phyloP scores from a whole-genome alignment of 2,888 invertebrate species.

The Pantelozetes paolii region DNA sequence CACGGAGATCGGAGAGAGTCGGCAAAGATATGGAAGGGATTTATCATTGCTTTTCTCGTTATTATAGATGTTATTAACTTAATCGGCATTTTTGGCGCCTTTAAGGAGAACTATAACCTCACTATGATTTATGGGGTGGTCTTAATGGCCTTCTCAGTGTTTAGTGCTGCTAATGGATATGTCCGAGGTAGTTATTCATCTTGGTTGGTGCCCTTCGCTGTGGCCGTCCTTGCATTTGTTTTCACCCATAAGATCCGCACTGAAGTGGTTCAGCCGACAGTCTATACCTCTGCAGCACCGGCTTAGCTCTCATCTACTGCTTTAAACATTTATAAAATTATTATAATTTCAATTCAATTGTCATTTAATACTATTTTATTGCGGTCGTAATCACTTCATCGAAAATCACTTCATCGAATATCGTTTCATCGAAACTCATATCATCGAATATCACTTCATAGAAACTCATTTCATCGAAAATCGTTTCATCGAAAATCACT shows the following conservation, averaged over 20 bases:
- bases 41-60: conserved; percentile 29
- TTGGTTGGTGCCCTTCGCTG: conserved; percentile 33
- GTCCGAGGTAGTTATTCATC: conserved; percentile 33
- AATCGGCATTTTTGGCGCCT: conserved; percentile 20
- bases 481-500: too few species aligned
- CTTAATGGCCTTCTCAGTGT: conserved; percentile 14
- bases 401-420: too few species aligned
- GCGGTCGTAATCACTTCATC: too few species aligned
- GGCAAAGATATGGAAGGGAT: conserved; percentile 21
- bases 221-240: neutral
- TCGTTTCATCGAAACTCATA: too few species aligned
- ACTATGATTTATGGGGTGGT: neutral
- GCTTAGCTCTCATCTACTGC: neutral
- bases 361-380: too few species aligned
- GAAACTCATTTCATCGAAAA: too few species aligned
- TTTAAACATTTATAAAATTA: neutral
- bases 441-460: too few species aligned
- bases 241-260: conserved; percentile 11
- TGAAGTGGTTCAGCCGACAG: neutral
- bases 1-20: neutral
- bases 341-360: neutral
- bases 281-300: neutral
- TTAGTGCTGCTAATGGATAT: neutral
- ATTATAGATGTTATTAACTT: conserved; percentile 12
- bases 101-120: conserved; percentile 5